Percentiles rank a stretch among this genome's conserved stretches.
These are phyloP conservation scores for Tadarida brasiliensis DNA, from an alignment of 2,797 vertebrate species.

Conservation along the genomic window DNA sequence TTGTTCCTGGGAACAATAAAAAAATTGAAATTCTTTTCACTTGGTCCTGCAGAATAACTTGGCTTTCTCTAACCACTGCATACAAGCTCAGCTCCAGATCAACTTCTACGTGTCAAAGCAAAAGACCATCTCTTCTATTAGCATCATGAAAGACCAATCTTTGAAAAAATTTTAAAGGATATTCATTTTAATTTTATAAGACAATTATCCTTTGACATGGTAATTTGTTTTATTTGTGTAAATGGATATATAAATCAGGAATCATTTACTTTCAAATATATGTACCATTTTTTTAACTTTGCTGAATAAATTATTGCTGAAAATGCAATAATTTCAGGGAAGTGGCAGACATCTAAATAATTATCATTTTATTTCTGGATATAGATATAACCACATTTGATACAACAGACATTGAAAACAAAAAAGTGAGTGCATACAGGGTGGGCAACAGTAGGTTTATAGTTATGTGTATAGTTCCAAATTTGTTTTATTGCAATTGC, in stretches of 20 bases:
- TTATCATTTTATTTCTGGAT: conserved; percentile 24
- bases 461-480: neutral
- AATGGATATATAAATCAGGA: neutral
- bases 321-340: neutral
- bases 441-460: neutral
- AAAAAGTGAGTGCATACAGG: neutral
- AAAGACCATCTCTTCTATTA: neutral
- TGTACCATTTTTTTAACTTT: neutral
- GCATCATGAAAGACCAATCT: neutral
- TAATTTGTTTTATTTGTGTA: neutral
- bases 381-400: neutral
- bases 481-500: neutral
- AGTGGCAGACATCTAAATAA: neutral
- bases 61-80: neutral
- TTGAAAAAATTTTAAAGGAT: conserved; percentile 3
- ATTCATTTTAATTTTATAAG: neutral
- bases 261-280: neutral
- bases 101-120: neutral
- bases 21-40: neutral
- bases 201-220: neutral
- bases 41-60: neutral
- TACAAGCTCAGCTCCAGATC: neutral
- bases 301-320: neutral
- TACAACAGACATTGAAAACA: neutral
- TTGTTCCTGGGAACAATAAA: neutral